These are phyloP conservation scores for Bubo blakistoni DNA, from an alignment of 2,113 vertebrate genomes.

Conservation along the genomic window DNA sequence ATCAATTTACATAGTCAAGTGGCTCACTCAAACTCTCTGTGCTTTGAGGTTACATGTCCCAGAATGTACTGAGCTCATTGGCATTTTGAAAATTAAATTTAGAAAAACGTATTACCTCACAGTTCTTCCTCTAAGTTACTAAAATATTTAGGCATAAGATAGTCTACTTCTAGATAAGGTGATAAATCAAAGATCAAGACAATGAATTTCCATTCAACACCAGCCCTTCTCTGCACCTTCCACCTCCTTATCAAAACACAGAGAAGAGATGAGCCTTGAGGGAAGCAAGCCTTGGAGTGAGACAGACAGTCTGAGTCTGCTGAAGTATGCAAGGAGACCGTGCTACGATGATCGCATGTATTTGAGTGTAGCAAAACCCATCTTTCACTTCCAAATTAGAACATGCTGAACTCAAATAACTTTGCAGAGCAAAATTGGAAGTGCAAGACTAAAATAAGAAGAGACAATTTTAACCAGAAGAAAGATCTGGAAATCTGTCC, in stretches of 20 bases:
- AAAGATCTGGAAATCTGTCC: constrained; percentile 3
- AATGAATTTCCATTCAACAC: not conserved
- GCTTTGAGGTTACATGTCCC: constrained; percentile 26
- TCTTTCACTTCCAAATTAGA: constrained; percentile 41
- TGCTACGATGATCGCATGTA: not conserved
- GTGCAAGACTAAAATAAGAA: constrained; percentile 23
- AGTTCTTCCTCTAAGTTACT: constrained; percentile 34
- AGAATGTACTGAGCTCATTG: constrained; percentile 13
- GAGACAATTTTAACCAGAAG: not conserved
- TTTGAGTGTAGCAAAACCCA: not conserved
- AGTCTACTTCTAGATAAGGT: constrained; percentile 1
- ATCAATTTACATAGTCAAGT: not conserved
- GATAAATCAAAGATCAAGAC: constrained; percentile 47
- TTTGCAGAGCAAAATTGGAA: constrained; percentile 17
- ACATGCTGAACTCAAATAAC: constrained; percentile 24
- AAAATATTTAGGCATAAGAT: constrained; percentile 39
- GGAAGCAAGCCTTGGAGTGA: not conserved
- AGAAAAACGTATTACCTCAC: constrained; percentile 14
- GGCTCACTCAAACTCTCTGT: not conserved
- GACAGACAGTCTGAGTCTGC: not conserved
- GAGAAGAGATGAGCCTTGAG: constrained; percentile 2
- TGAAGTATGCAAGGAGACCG: constrained; percentile 1
- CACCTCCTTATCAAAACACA: constrained; percentile 14
- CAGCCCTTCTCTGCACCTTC: not conserved
- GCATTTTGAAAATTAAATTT: constrained; percentile 41